Evolutionary conservation across 2,888 invertebrate species (phyloP), one percentile per base, ranked within the genome.

Genomic region (Stegana nigrithorax): DNA sequence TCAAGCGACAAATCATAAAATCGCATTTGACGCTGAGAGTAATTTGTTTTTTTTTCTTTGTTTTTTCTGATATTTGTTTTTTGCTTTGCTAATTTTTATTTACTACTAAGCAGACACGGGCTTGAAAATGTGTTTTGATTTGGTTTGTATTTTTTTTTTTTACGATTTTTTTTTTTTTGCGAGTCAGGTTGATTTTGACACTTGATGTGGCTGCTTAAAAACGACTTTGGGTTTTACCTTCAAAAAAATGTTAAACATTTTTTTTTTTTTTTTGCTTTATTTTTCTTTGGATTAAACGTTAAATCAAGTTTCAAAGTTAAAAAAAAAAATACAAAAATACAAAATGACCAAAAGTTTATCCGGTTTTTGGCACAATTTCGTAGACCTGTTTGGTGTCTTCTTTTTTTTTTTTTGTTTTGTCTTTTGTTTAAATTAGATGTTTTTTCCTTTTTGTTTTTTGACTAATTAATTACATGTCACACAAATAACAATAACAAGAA

Each of bases 161-260:
- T 47, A 14, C 17, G 5, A 39, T n/a, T 39, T 42, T 42, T n/a
- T 42, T n/a, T 42, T 42, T n/a, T 14, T 12, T 8, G n/a, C 42
- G 17, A 42, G 42, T 42, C 42, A 42, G 42, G 42, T 42, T 50
- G 14, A 23, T 50, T 50, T 26, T 6, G 50, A 25, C 17, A n/a
- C n/a, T n/a, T 25, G 14, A 26, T 50, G 26, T 26, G 25, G 50
- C 25, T 50, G 50, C 50, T 50, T 23, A 26, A 50, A 50, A 50
- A 50, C 26, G 50, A 50, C 50, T 26, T 50, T 50, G 50, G 23
- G n/a, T 26, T 50, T 50, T 50, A 39, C 39, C 39, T 39, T 39
- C 39, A 10, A 8, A 14, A n/a, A 10, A 29, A 29, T 7, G 10
- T 50, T 12, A 39, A 39, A 23, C 1, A 12, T 47, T 25, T 23